A percentile compares a stretch with the other conserved stretches of the same genome.
phyloP scores from a whole-genome alignment of 2,113 vertebrate species.

The Dunckerocampus dactyliophorus region DNA sequence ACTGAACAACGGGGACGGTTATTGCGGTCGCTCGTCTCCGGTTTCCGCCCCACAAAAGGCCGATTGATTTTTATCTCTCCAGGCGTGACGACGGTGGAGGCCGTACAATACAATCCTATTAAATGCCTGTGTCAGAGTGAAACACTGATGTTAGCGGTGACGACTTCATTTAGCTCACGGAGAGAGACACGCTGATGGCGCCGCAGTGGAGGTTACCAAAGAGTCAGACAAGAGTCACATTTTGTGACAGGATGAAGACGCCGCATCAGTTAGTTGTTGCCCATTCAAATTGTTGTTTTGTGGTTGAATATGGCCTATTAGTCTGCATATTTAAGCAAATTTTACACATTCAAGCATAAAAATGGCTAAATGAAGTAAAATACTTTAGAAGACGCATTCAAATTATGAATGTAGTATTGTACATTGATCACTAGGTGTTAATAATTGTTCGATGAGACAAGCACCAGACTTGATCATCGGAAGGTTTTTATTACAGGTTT shows the following conservation, averaged over 20 bases:
- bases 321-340: too few species aligned
- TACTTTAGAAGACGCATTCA: too few species aligned
- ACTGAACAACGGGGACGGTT: neutral
- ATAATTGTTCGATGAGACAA: too few species aligned
- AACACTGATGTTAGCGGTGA: constrained; percentile 10
- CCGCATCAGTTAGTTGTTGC: too few species aligned
- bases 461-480: too few species aligned
- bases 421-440: too few species aligned
- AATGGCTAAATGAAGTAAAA: too few species aligned
- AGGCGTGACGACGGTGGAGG: constrained; percentile 35
- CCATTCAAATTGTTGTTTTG: too few species aligned
- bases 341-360: too few species aligned
- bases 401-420: too few species aligned
- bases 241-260: neutral
- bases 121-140: constrained; percentile 14
- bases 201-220: neutral
- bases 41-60: constrained; percentile 7
- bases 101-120: constrained; percentile 17
- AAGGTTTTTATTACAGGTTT: too few species aligned
- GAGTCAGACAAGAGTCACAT: neutral
- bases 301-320: too few species aligned
- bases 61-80: constrained; percentile 32
- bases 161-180: constrained; percentile 21
- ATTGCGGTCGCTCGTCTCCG: neutral
- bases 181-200: constrained; percentile 8